Evolutionary conservation across 2,113 vertebrate species (phyloP).

Genomic region (Neolamprologus kungweensis): DNA sequence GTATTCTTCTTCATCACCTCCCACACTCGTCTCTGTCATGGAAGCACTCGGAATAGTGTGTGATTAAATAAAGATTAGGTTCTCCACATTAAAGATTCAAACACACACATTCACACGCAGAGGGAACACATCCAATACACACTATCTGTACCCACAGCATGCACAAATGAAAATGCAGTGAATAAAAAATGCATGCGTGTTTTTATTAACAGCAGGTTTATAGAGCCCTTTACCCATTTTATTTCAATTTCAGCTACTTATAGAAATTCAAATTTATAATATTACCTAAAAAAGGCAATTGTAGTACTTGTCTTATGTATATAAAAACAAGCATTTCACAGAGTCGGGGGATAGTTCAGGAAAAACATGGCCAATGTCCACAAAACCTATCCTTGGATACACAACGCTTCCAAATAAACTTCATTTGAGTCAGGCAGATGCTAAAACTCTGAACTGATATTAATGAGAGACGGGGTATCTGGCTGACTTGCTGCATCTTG

Average conservation of each 20-base stretch:
- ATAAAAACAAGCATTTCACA: neutral
- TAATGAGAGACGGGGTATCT: neutral
- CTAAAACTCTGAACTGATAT: neutral
- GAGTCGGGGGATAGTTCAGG: neutral
- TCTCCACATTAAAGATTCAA: slow-evolving; percentile 54
- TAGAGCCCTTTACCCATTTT: neutral
- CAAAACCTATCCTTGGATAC: neutral
- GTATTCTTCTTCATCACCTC: neutral
- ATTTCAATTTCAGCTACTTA: neutral
- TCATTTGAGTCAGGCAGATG: neutral
- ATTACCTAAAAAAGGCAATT: neutral
- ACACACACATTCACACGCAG: neutral
- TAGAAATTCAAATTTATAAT: neutral
- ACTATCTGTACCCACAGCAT: neutral
- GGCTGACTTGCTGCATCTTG: neutral
- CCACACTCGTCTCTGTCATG: neutral
- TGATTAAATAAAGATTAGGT: slow-evolving; percentile 70
- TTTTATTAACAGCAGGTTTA: neutral
- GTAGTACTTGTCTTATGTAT: neutral
- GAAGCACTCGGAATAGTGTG: slow-evolving; percentile 50
- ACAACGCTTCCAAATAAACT: neutral
- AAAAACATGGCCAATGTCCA: neutral
- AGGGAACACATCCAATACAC: neutral
- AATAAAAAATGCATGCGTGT: neutral
- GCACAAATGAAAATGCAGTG: neutral